A percentile compares a stretch with the other conserved stretches of the same genome.
Conservation (phyloP, 2,113 vertebrate genomes). For the Callocephalon fimbriatum region DNA sequence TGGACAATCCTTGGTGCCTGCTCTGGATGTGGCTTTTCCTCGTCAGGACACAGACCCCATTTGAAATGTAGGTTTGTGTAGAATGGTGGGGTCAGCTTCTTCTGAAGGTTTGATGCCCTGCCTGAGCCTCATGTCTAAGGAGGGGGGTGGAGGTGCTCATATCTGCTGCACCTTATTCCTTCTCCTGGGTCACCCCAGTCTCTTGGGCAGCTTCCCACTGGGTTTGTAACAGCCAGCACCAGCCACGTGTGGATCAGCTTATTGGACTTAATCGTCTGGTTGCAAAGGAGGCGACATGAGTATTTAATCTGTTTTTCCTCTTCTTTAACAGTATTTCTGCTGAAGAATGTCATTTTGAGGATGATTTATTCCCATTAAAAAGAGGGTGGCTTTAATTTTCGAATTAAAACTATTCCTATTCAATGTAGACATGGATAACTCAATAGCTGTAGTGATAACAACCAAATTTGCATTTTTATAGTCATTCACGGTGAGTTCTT, state of each 20-base stretch:
- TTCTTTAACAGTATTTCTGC: neutral
- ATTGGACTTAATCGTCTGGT: fast-evolving
- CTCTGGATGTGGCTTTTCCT: neutral
- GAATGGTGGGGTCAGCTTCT: neutral
- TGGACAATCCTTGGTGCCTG: neutral
- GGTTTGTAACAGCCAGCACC: neutral
- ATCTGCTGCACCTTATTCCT: neutral
- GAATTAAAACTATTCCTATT: neutral
- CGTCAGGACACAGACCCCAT: neutral
- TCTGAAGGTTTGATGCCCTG: neutral
- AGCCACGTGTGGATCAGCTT: fast-evolving
- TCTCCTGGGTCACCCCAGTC: neutral
- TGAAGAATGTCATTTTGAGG: neutral
- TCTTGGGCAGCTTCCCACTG: neutral
- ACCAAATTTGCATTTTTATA: neutral
- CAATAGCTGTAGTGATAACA: neutral
- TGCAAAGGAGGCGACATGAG: neutral
- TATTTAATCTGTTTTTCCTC: neutral
- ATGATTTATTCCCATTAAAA: neutral
- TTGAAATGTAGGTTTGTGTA: neutral
- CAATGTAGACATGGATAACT: neutral
- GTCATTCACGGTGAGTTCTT: neutral
- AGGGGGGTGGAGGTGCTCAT: neutral
- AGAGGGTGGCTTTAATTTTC: neutral
- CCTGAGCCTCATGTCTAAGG: neutral